Conservation (phyloP, 2,113 vertebrate species). For the Psammodynastes pulverulentus region DNA sequence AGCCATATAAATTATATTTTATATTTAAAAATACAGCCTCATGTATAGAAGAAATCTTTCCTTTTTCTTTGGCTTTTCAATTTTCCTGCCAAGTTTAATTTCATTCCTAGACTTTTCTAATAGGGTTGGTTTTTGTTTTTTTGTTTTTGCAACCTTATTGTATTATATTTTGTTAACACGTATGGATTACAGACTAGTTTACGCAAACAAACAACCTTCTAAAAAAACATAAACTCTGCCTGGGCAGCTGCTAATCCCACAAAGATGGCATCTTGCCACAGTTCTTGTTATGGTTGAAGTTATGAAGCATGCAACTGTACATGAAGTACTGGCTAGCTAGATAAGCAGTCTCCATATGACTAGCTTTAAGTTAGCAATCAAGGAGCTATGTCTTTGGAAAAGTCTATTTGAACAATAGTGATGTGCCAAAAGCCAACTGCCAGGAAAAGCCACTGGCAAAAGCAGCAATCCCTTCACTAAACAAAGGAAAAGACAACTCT, state of each 20-base stretch:
- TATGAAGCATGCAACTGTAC: neutral
- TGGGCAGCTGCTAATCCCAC: neutral
- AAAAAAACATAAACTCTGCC: neutral
- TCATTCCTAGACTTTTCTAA: conserved; percentile 1
- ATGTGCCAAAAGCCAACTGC: neutral
- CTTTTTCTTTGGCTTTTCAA: conserved; percentile 34
- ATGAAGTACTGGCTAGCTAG: neutral
- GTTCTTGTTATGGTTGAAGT: neutral
- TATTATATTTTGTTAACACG: neutral
- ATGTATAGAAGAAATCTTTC: conserved; percentile 30
- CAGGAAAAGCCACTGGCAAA: neutral
- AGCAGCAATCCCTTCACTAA: neutral
- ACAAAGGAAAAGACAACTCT: neutral
- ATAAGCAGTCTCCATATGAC: neutral
- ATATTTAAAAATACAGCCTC: conserved; percentile 27
- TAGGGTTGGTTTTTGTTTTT: neutral
- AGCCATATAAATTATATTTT: conserved; percentile 5
- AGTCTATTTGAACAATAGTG: neutral
- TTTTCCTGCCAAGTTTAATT: conserved; percentile 26
- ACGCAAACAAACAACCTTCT: neutral
- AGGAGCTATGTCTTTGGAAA: neutral
- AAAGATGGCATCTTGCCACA: neutral
- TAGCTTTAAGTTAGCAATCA: neutral
- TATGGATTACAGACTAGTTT: neutral
- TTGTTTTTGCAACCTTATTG: neutral